Percentiles rank a stretch among this genome's conserved stretches.
Evolutionary conservation across 2,888 invertebrate species (phyloP).

Genomic region (Nomada fabriciana): DNA sequence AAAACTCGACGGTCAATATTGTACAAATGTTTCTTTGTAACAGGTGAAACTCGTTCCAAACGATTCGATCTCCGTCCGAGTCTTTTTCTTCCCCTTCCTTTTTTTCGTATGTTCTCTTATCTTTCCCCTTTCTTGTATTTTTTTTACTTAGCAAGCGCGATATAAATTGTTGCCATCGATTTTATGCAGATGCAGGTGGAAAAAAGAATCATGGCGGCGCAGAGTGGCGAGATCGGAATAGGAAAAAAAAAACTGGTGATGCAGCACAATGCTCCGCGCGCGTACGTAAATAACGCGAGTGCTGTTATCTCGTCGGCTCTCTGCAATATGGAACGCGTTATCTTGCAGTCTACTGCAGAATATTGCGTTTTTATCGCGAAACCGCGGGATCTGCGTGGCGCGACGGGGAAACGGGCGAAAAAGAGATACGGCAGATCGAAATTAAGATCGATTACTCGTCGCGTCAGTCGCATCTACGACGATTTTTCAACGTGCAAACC

Average conservation of each 20-base stretch:
- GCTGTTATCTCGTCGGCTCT: constrained; percentile 63
- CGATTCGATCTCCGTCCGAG: neutral
- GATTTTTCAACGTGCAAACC: constrained; percentile 27
- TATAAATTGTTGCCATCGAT: constrained; percentile 1
- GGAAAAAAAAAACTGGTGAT: constrained; percentile 50
- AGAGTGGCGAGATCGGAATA: constrained; percentile 2
- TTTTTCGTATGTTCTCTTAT: too few species aligned
- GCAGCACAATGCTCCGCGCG: constrained; percentile 53
- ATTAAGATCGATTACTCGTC: constrained; percentile 66
- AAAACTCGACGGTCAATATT: neutral
- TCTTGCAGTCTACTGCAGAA: constrained; percentile 64
- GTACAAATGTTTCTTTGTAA: neutral
- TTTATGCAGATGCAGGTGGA: neutral
- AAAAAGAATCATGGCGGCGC: neutral
- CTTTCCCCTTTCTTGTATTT: neutral
- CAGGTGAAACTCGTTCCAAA: neutral
- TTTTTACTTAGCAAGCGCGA: neutral
- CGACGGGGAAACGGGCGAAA: neutral
- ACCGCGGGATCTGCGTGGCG: constrained; percentile 39
- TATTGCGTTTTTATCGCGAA: constrained; percentile 67
- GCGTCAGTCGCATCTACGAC: constrained; percentile 19
- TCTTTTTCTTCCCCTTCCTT: neutral
- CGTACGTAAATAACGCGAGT: constrained; percentile 63
- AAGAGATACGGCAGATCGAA: constrained; percentile 52
- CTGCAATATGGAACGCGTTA: constrained; percentile 70